Evolutionary conservation across 2,888 invertebrate genomes (phyloP).

Genomic region (Diarsia mendica): DNA sequence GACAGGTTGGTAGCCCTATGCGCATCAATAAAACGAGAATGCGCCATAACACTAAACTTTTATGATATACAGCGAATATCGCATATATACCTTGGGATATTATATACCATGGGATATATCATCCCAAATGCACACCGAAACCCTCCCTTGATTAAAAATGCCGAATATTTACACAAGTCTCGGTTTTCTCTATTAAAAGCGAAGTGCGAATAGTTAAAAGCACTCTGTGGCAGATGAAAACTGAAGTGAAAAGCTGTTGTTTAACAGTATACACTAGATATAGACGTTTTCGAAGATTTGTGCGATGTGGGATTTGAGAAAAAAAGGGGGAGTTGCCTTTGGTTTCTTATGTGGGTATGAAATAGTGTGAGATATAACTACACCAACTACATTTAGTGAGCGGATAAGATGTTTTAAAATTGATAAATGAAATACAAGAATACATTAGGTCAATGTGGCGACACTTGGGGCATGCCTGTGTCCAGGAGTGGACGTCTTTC

Average conservation of each 20-base stretch:
- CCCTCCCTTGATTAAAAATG: slow-evolving; percentile 70
- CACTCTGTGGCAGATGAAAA: slow-evolving; percentile 69
- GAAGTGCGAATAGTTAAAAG: slow-evolving; percentile 74
- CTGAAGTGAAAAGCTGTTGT: slow-evolving; percentile 48
- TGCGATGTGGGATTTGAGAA: background rate
- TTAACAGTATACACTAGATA: slow-evolving; percentile 33
- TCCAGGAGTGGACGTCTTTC: too few relatives aligned
- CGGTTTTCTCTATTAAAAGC: slow-evolving; percentile 65
- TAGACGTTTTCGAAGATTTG: slow-evolving; percentile 33
- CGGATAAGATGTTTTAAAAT: background rate
- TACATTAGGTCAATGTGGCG: too few relatives aligned
- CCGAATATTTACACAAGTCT: slow-evolving; percentile 66
- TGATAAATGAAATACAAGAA: too few relatives aligned
- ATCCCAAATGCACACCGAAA: slow-evolving; percentile 60
- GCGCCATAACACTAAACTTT: slow-evolving; percentile 61
- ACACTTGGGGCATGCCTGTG: too few relatives aligned
- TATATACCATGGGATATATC: slow-evolving; percentile 44
- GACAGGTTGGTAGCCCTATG: slow-evolving; percentile 7
- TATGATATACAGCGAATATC: slow-evolving; percentile 59
- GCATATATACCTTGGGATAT: slow-evolving; percentile 48
- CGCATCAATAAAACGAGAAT: slow-evolving; percentile 49
- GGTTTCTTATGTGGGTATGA: background rate
- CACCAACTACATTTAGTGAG: background rate
- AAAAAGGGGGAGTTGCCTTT: background rate
- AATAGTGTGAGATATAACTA: background rate